Percentiles rank a stretch among this genome's conserved stretches.
phyloP scores from a whole-genome alignment of 2,113 vertebrate species.

The Vireo altiloquus region DNA sequence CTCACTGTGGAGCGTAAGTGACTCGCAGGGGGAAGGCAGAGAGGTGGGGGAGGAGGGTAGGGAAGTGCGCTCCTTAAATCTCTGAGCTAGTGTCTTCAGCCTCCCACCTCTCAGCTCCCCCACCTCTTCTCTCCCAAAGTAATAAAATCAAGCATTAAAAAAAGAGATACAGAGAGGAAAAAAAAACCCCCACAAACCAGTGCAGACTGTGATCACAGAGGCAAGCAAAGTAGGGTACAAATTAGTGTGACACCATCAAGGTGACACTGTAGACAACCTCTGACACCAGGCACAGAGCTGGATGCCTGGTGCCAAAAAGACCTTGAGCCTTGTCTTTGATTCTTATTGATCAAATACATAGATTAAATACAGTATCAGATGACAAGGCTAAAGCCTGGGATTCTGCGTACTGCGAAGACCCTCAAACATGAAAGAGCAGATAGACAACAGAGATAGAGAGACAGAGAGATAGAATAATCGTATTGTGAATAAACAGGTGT shows the following conservation, averaged over 20 bases:
- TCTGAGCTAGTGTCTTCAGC: neutral
- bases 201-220: neutral
- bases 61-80: neutral
- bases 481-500: conserved; percentile 32
- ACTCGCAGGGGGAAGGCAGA: neutral
- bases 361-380: conserved; percentile 69
- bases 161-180: neutral
- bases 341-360: conserved; percentile 67
- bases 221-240: conserved; percentile 24
- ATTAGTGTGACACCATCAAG: conserved; percentile 21
- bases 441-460: conserved; percentile 28
- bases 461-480: neutral
- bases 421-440: conserved; percentile 55
- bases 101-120: neutral
- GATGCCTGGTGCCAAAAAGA: conserved; percentile 59
- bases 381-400: conserved; percentile 45
- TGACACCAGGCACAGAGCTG: conserved; percentile 44
- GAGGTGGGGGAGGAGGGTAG: neutral
- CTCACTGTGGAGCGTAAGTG: neutral
- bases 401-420: neutral
- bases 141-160: conserved; percentile 20
- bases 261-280: conserved; percentile 54
- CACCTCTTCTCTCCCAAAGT: neutral
- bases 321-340: conserved; percentile 68
- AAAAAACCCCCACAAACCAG: neutral